A percentile compares a stretch with the other conserved stretches of the same genome.
These are phyloP conservation scores for Calameuta filiformis DNA, from an alignment of 2,888 invertebrate genomes.

Conservation along the genomic window DNA sequence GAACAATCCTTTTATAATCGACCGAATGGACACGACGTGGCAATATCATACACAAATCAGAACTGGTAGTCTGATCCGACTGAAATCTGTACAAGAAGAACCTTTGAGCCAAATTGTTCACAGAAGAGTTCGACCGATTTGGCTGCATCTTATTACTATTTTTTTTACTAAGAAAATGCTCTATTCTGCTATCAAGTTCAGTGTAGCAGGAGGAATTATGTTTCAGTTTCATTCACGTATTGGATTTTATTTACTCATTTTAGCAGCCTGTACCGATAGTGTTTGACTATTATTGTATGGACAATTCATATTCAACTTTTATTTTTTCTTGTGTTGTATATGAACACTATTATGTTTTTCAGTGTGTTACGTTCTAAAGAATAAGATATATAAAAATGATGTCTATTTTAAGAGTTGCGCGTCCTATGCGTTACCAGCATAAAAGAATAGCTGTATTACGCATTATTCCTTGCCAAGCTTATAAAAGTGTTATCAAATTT, in stretches of 20 bases:
- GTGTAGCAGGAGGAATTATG: conserved; percentile 42
- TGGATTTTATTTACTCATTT: conserved; percentile 41
- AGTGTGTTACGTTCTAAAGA: not conserved
- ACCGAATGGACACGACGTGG: conserved; percentile 36
- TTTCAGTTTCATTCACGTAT: conserved; percentile 41
- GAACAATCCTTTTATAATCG: not conserved
- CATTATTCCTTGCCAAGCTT: conserved; percentile 11
- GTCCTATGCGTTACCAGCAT: not conserved
- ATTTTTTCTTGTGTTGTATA: not conserved
- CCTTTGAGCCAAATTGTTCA: not conserved
- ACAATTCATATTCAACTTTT: too few species aligned
- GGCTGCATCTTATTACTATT: conserved; percentile 44
- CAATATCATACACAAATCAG: conserved; percentile 30
- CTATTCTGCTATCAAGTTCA: conserved; percentile 41
- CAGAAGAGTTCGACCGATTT: conserved; percentile 35
- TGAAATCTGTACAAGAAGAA: conserved; percentile 5
- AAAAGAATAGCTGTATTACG: not conserved
- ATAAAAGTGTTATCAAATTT: not conserved
- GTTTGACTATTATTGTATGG: conserved; percentile 21
- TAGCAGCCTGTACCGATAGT: conserved; percentile 44
- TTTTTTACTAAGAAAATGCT: conserved; percentile 48
- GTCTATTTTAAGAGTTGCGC: conserved; percentile 17
- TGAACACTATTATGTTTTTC: not conserved
- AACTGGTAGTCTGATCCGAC: conserved; percentile 28
- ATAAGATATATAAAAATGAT: conserved; percentile 5